Conservation (phyloP, 2,888 invertebrate species). For the Chydorus sphaericus region DNA sequence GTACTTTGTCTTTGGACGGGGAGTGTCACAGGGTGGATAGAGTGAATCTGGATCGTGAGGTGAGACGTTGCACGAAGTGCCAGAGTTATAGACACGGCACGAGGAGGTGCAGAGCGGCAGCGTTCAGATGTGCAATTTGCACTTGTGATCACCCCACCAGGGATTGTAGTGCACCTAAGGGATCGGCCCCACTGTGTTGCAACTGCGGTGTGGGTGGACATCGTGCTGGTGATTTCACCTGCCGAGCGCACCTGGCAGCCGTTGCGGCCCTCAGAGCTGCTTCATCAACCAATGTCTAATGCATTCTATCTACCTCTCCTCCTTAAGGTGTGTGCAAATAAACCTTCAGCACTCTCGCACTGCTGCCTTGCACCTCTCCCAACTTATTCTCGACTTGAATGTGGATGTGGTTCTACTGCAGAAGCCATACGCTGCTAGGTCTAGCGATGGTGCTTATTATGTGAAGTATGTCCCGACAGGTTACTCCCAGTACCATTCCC, state of each 20-base stretch:
- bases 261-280: not conserved
- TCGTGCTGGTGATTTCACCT: not conserved
- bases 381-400: not conserved
- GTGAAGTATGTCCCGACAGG: not conserved
- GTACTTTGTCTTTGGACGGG: too few relatives aligned
- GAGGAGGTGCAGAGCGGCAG: too few relatives aligned
- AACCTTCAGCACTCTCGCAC: not conserved
- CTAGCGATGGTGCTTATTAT: too few relatives aligned
- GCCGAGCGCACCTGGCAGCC: not conserved
- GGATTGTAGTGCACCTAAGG: not conserved
- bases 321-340: not conserved
- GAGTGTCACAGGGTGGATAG: not conserved
- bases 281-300: not conserved
- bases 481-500: not conserved
- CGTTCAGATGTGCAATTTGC: too few relatives aligned
- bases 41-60: not conserved
- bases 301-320: not conserved
- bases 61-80: not conserved
- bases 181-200: not conserved
- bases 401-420: not conserved
- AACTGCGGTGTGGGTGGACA: not conserved
- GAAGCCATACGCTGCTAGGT: not conserved
- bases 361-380: not conserved
- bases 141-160: too few relatives aligned
- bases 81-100: too few relatives aligned